Evolutionary conservation across 2,888 invertebrate species (phyloP).

Genomic region (Drosophila niveifrons): DNA sequence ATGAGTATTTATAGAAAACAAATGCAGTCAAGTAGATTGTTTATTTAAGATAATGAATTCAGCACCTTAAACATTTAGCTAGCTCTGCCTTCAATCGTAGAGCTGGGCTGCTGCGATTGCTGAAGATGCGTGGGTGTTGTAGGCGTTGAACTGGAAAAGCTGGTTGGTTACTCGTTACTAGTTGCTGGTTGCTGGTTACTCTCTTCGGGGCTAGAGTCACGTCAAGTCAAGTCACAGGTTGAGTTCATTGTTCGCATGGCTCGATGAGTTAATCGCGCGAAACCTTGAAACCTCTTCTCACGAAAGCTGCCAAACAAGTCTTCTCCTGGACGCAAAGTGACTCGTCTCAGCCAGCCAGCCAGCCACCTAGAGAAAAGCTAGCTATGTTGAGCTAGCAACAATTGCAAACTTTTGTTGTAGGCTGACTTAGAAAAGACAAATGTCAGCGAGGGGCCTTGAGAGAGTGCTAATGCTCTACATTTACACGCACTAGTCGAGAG

Average conservation of each 20-base stretch:
- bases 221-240: slow-evolving; percentile 22
- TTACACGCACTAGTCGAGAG: background rate
- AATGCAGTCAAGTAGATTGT: background rate
- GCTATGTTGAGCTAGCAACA: background rate
- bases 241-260: slow-evolving; percentile 65
- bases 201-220: slow-evolving; percentile 9
- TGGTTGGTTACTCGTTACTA: slow-evolving; percentile 19
- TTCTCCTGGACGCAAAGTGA: slow-evolving; percentile 4
- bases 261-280: slow-evolving; percentile 37
- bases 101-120: background rate
- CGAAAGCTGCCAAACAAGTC: slow-evolving; percentile 46
- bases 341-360: background rate
- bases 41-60: background rate
- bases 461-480: slow-evolving; percentile 9
- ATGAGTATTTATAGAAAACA: background rate
- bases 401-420: background rate
- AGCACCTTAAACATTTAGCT: background rate
- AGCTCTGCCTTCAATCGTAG: background rate
- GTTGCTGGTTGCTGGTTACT: slow-evolving; percentile 20
- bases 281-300: slow-evolving; percentile 38
- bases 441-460: background rate
- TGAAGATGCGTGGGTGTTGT: slow-evolving; percentile 31
- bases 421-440: background rate
- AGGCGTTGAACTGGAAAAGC: slow-evolving; percentile 44
- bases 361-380: background rate